phyloP scores from a whole-genome alignment of 2,113 vertebrate genomes.

The Phyllostomus hastatus region DNA sequence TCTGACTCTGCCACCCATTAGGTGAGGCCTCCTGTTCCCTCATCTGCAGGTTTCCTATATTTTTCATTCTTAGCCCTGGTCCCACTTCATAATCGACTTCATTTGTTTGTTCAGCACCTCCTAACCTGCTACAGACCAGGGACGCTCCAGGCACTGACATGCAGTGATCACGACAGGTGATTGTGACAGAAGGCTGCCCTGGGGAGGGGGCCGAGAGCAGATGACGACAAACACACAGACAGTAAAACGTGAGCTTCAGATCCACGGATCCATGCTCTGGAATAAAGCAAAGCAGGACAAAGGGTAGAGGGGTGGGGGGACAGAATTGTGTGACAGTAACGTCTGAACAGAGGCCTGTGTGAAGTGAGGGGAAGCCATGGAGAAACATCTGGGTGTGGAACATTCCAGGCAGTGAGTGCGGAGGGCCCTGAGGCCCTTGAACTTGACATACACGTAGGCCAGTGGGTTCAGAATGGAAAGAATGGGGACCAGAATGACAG shows the following conservation, averaged over 20 bases:
- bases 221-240: rapidly evolving
- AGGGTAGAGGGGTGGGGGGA: not conserved
- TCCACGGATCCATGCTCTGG: too few species aligned
- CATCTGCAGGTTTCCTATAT: not conserved
- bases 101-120: not conserved
- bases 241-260: not conserved
- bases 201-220: rapidly evolving
- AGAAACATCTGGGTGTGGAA: not conserved
- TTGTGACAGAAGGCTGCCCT: not conserved
- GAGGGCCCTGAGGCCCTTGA: not conserved
- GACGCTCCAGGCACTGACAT: not conserved
- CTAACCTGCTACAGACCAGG: not conserved
- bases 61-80: not conserved
- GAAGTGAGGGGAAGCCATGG: not conserved
- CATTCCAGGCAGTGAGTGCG: not conserved
- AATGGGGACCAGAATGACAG: not conserved
- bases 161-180: not conserved
- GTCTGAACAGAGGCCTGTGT: not conserved
- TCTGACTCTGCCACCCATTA: not conserved
- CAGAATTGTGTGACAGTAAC: not conserved
- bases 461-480: not conserved
- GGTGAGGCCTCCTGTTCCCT: not conserved
- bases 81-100: not conserved
- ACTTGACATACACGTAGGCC: not conserved
- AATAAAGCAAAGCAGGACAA: not conserved